Conservation (phyloP, 2,888 invertebrate genomes). For the Odontomyia ornata region DNA sequence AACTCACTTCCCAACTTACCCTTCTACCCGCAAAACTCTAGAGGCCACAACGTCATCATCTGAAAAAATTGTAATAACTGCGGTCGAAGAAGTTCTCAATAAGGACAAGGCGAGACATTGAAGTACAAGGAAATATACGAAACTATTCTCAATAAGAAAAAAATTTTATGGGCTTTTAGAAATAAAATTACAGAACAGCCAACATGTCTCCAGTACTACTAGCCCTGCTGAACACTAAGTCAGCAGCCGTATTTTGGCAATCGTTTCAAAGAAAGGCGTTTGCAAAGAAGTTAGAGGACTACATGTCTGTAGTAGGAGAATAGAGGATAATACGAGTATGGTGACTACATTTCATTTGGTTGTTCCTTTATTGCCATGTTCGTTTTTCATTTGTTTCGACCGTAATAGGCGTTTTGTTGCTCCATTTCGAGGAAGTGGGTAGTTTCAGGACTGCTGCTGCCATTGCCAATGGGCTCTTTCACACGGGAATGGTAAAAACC, state of each 20-base stretch:
- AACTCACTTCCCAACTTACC: constrained; percentile 9
- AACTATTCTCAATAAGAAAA: constrained; percentile 27
- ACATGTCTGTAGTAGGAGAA: too few relatives aligned
- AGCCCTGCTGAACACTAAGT: constrained; percentile 17
- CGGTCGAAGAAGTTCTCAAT: background rate
- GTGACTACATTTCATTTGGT: constrained; percentile 2
- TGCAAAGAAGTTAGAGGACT: background rate
- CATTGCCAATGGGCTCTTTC: too few relatives aligned
- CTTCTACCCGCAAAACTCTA: background rate
- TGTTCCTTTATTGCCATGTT: background rate
- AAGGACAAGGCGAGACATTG: background rate
- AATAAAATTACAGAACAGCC: constrained; percentile 24
- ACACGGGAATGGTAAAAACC: too few relatives aligned
- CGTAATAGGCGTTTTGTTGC: constrained; percentile 35
- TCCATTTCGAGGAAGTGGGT: constrained; percentile 12
- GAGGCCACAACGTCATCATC: background rate
- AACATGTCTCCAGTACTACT: constrained; percentile 31
- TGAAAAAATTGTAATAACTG: constrained; percentile 11
- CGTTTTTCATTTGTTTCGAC: constrained; percentile 28
- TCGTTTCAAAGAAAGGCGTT: background rate
- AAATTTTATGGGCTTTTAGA: constrained; percentile 33
- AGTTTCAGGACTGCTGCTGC: constrained; percentile 19
- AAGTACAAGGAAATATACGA: background rate
- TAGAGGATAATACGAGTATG: background rate
- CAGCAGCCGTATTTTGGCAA: constrained; percentile 21